A percentile compares a stretch with the other conserved stretches of the same genome.
Evolutionary conservation across 2,888 invertebrate species (phyloP).

Genomic region (Epirrhoe alternata): DNA sequence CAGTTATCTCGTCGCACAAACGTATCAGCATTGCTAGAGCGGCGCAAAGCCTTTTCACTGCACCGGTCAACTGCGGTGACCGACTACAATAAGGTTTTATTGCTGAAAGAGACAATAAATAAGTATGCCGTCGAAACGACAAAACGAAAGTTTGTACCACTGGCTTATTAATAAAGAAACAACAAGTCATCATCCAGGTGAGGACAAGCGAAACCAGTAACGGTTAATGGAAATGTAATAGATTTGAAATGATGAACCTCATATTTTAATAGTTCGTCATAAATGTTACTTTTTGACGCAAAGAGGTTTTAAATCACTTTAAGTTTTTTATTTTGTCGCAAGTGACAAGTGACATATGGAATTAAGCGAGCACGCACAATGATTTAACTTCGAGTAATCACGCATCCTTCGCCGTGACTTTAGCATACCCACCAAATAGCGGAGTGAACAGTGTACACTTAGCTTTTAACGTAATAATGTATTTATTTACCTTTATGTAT

Average conservation of each 20-base stretch:
- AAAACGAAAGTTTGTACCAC: constrained; percentile 17
- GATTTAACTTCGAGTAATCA: background rate
- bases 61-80: constrained; percentile 90
- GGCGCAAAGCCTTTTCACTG: constrained; percentile 94
- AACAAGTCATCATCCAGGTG: constrained; percentile 22
- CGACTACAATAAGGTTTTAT: constrained; percentile 81
- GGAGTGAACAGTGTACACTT: constrained; percentile 7
- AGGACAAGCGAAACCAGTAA: constrained; percentile 3
- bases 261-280: constrained; percentile 28
- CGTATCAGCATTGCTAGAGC: constrained; percentile 94
- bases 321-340: constrained; percentile 4
- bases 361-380: constrained; percentile 5
- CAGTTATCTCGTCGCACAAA: constrained; percentile 95
- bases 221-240: constrained; percentile 25
- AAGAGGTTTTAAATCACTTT: constrained; percentile 4
- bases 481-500: constrained; percentile 88
- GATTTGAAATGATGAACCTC: constrained; percentile 19
- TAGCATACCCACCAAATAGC: background rate
- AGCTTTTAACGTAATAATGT: background rate
- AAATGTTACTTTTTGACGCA: constrained; percentile 8
- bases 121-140: constrained; percentile 16
- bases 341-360: background rate
- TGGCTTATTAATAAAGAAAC: constrained; percentile 25
- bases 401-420: background rate
- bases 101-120: constrained; percentile 56